Evolutionary conservation across 2,888 invertebrate species (phyloP), one percentile per base, ranked within the genome.

Genomic region (Charanyca ferruginea): DNA sequence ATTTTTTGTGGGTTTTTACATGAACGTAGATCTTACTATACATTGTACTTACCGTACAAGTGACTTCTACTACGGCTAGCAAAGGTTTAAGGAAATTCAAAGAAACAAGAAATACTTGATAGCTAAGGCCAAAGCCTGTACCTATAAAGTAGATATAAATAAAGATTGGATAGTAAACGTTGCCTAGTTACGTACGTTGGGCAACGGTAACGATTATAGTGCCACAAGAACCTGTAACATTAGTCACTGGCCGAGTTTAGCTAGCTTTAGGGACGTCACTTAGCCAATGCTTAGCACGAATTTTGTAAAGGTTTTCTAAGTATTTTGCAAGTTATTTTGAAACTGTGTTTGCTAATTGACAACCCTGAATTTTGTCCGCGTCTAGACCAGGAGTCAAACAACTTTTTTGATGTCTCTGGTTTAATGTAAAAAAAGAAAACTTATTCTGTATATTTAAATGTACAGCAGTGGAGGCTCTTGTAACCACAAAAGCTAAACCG

Each of bases 191-290:
- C 69, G 61, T 54, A 16, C 62, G 75, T 75, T 79, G 45, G 62
- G 75, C 79, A 75, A 75, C 58, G 51, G 79, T 77, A 66, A 73
- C 75, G 75, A 79, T 75, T 75, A 75, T 74, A 67, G 57, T 79
- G 79, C 69, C 69, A 68, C 75, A 52, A 55, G 75, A 75, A 75
- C 75, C 75, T 75, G 75, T 54, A 62, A 62, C 53, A 75, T 75
- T 79, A 75, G 75, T 75, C 76, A 79, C 76, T 79, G 79, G 54
- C 58, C 69, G 54, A 62, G 38, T 67, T 79, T 20, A 52, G 55
- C 58, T 54, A 58, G 42, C 59, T 61, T 74, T 55, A 75, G 75
- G 58, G 44, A 62, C 68, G 79, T 13, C 41, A 38, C 66, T 64
- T 42, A 52, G 3, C 18, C 28, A 20, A 32, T 41, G 16, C 49